Conservation (phyloP, 2,113 vertebrate species). For the Cheilinus undulatus region DNA sequence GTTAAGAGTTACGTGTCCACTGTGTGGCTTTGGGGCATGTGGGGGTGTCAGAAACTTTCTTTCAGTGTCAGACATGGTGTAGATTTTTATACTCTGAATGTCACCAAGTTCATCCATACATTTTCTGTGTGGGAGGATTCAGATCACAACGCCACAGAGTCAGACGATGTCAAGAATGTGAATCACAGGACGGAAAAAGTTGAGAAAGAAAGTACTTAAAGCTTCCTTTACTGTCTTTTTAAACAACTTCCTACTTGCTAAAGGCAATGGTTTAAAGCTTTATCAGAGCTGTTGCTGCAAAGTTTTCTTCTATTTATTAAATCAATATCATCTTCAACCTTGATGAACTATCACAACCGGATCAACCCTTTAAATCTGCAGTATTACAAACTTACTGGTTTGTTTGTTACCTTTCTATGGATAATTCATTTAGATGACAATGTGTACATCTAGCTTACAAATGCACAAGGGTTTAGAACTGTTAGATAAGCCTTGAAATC, state of each 20-base stretch:
- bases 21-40: slow-evolving; percentile 40
- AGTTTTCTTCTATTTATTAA: too few relatives aligned
- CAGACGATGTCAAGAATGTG: slow-evolving; percentile 44
- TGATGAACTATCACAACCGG: too few relatives aligned
- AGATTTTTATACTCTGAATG: slow-evolving; percentile 30
- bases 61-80: slow-evolving; percentile 43
- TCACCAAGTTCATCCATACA: slow-evolving; percentile 31
- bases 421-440: too few relatives aligned
- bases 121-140: slow-evolving; percentile 53
- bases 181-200: slow-evolving; percentile 49
- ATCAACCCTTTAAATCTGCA: too few relatives aligned
- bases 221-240: background rate
- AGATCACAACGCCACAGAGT: slow-evolving; percentile 29
- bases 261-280: background rate
- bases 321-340: too few relatives aligned
- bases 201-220: slow-evolving; percentile 7
- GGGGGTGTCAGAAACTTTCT: slow-evolving; percentile 59
- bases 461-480: too few relatives aligned
- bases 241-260: background rate
- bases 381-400: too few relatives aligned
- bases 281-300: background rate
- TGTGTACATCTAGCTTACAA: too few relatives aligned
- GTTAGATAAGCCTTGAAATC: too few relatives aligned
- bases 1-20: slow-evolving; percentile 37
- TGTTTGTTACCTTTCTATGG: too few relatives aligned